A percentile compares a stretch with the other conserved stretches of the same genome.
These are phyloP conservation scores for Alentia gelatinosa DNA, from an alignment of 2,888 invertebrate species.

Conservation along the genomic window DNA sequence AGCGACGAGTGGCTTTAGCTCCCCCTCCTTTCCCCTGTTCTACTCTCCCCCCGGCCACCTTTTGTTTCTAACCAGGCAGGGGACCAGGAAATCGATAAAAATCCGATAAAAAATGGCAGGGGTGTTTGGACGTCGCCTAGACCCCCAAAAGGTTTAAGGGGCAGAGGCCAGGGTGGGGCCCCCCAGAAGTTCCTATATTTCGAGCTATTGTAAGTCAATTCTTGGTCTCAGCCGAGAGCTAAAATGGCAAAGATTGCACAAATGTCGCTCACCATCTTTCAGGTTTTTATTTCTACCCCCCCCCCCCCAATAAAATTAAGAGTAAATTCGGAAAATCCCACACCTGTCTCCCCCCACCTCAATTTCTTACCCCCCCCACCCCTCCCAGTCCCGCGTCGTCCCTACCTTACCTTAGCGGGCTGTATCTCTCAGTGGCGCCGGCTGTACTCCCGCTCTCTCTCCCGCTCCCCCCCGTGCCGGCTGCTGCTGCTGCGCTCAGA, in stretches of 20 bases:
- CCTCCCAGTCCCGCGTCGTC: no score
- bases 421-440: conserved; percentile 61
- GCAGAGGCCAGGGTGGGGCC: not conserved
- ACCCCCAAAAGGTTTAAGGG: not conserved
- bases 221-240: not conserved
- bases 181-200: not conserved
- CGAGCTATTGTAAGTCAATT: not conserved
- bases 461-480: conserved; percentile 85
- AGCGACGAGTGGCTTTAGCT: no score
- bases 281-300: not conserved
- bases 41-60: no score
- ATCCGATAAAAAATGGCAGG: no score
- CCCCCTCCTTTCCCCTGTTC: no score
- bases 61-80: no score
- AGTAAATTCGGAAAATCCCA: not conserved
- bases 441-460: conserved; percentile 81
- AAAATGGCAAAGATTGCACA: not conserved
- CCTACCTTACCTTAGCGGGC: not conserved
- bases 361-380: not conserved
- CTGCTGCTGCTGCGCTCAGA: conserved; percentile 12
- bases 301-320: not conserved
- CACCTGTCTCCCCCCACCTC: not conserved
- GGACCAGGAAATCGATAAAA: no score
- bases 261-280: no score
- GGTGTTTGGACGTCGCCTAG: no score